These are phyloP conservation scores for Drosophila biarmipes DNA, from an alignment of 1,140 invertebrate genomes.

Conservation along the genomic window DNA sequence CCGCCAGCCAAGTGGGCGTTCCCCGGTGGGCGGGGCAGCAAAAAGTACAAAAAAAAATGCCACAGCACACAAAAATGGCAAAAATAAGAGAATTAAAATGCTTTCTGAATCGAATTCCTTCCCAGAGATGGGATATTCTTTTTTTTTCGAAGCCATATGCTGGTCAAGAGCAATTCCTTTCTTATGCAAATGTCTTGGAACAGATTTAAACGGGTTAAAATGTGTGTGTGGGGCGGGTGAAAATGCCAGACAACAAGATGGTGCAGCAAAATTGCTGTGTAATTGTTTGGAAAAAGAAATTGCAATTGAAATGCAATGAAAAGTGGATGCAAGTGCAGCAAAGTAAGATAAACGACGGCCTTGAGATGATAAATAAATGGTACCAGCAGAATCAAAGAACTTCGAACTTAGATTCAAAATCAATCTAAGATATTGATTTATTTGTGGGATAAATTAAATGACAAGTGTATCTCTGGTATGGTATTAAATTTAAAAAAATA, in stretches of 20 bases:
- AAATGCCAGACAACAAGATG: conserved; percentile 6
- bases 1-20: conserved; percentile 8
- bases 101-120: conserved; percentile 47
- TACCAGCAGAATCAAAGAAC: not conserved
- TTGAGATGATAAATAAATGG: conserved; percentile 25
- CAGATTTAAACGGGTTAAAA: conserved; percentile 8
- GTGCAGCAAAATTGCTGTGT: conserved; percentile 51
- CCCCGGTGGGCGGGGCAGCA: not conserved
- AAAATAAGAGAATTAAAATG: conserved; percentile 38
- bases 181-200: conserved; percentile 54
- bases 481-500: not conserved
- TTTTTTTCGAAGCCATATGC: conserved; percentile 58
- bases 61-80: conserved; percentile 12
- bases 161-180: conserved; percentile 46
- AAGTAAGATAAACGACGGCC: conserved; percentile 45
- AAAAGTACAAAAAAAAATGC: conserved; percentile 14
- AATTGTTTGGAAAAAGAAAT: conserved; percentile 65
- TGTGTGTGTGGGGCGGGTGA: not conserved
- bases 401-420: not conserved
- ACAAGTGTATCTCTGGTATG: too few relatives aligned
- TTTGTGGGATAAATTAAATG: not conserved
- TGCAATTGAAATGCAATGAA: conserved; percentile 46
- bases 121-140: conserved; percentile 22
- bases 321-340: conserved; percentile 44
- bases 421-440: not conserved